These are phyloP conservation scores for Agriopis marginaria DNA, from an alignment of 2,888 invertebrate species.

Conservation along the genomic window DNA sequence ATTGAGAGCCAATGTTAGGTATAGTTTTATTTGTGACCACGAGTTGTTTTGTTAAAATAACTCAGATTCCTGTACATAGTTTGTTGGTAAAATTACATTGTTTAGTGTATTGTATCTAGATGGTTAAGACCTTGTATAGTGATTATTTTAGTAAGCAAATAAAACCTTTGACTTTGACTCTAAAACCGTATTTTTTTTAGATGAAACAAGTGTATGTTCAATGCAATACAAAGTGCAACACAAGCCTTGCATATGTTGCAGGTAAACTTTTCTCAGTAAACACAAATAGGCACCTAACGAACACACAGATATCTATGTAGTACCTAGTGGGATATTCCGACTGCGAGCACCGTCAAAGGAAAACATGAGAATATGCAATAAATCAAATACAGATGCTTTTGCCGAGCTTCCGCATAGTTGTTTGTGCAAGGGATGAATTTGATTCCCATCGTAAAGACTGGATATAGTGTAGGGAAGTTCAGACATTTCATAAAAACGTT, in stretches of 20 bases:
- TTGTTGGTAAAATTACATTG: too few relatives aligned
- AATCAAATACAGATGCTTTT: conserved; percentile 48
- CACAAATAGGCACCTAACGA: conserved; percentile 31
- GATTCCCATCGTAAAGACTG: neutral
- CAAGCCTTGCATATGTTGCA: conserved; percentile 8
- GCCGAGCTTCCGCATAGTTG: conserved; percentile 23
- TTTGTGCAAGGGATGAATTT: conserved; percentile 12
- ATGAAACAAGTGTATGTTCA: neutral
- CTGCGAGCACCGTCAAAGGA: conserved; percentile 45
- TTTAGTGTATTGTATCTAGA: too few relatives aligned
- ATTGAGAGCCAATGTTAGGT: too few relatives aligned
- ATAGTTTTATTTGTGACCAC: too few relatives aligned
- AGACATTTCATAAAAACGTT: too few relatives aligned
- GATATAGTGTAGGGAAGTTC: neutral
- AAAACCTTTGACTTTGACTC: too few relatives aligned
- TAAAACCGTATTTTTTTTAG: neutral
- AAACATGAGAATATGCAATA: conserved; percentile 46
- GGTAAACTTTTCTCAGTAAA: conserved; percentile 24
- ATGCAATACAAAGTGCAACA: conserved; percentile 3
- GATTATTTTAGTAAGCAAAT: too few relatives aligned
- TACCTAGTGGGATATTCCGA: conserved; percentile 15
- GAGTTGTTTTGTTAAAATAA: too few relatives aligned
- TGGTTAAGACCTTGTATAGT: too few relatives aligned
- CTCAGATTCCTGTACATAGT: too few relatives aligned
- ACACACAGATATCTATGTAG: conserved; percentile 22